Percentiles rank a stretch among this genome's conserved stretches.
These are phyloP conservation scores for Xestobium rufovillosum DNA, from an alignment of 2,888 invertebrate species.

Conservation along the genomic window DNA sequence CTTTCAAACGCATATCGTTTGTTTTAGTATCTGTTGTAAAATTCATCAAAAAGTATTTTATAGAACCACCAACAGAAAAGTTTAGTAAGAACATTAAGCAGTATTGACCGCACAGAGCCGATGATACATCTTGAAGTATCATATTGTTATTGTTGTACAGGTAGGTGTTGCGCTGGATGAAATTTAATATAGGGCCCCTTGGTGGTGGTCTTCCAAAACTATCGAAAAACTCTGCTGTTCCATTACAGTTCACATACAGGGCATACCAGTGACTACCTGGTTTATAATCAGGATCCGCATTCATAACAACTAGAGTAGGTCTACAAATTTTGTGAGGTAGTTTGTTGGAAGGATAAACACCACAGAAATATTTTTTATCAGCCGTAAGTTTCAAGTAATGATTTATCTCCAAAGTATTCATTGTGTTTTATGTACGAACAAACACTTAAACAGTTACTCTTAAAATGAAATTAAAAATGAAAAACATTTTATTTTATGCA, in stretches of 20 bases:
- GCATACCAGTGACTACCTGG: not conserved
- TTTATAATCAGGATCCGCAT: not conserved
- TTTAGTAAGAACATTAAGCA: not conserved
- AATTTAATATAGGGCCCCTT: constrained; percentile 1
- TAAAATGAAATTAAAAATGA: too few species aligned
- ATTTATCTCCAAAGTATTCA: too few species aligned
- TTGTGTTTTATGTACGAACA: too few species aligned
- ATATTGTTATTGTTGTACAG: not conserved
- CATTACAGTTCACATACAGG: not conserved
- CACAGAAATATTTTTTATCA: not conserved
- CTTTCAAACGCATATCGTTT: not conserved
- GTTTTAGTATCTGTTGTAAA: not conserved
- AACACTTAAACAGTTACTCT: too few species aligned
- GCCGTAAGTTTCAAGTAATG: too few species aligned
- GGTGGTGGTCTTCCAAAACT: not conserved
- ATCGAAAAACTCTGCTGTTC: not conserved
- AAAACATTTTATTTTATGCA: too few species aligned
- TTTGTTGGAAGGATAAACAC: not conserved
- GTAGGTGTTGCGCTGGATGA: not conserved
- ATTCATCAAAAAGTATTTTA: not conserved
- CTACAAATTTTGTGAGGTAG: not conserved
- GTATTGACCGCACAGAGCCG: not conserved
- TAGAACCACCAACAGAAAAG: not conserved
- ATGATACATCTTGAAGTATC: not conserved
- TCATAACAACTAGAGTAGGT: constrained; percentile 1